Base-by-base conservation (phyloP, 2,888 invertebrate genomes). In the Cheilosia soror region DNA sequence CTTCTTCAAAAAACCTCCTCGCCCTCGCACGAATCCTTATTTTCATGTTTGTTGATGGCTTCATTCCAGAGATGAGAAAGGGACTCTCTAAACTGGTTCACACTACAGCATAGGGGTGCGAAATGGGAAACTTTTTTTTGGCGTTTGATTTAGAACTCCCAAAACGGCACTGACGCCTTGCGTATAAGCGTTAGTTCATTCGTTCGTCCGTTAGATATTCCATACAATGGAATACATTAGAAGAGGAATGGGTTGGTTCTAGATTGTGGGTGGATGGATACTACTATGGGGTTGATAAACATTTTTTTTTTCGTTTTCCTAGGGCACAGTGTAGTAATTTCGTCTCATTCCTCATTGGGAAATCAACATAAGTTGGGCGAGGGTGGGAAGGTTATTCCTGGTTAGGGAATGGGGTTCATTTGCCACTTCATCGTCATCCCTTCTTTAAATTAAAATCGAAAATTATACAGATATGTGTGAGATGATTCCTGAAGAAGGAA, bases 141-240 rank as follows among this genome's bases (percentile, higher is more conserved):
- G 73, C 79, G 62, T 73, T 84, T 84, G 79, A 84, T 84, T 84
- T 84, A 65, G 77, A 69, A 79, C 40, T 75, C 73, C 69, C 69
- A 44, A 63, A 75, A 44, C 80, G 62, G n/a, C 69, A 69, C 58
- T 69, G 69, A 84, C 75, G 75, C 44, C 57, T 68, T 73, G 68
- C 31, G 51, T 69, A n/a, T n/a, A 79, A 69, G 63, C 75, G 58
- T 68, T 63, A 57, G 68, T 63, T 73, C 42, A 25, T 29, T 44
- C 15, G 51, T n/a, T 73, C 63, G 63, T 73, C 62, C 57, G 25
- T 69, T 47, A 58, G 62, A 60, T 69, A 13, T 6, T 49, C 51
- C 57, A 29, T 58, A 73, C 78, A 73, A 72, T 73, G 44, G 63
- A 68, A 68, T 75, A 62, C 42, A 63, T 75, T 63, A 75, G 29